Evolutionary conservation across 2,888 invertebrate species (phyloP), one percentile per base, ranked within the genome.

Genomic region (Hypena proboscidalis): DNA sequence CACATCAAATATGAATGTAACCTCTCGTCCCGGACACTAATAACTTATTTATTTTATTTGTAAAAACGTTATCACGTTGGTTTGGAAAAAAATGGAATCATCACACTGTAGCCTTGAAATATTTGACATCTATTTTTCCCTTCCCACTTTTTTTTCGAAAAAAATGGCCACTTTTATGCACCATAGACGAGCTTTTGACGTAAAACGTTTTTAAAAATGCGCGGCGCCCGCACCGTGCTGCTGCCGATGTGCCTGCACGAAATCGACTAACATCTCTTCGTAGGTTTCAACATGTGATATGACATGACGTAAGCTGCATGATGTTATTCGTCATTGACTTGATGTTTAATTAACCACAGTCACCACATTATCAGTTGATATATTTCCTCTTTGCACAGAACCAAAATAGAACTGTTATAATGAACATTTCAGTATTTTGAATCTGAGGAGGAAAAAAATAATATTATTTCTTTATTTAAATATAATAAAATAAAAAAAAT

Each of bases 71-170:
- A 88, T 85, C 87, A 88, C 90, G 84, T 85, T 85, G 80, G 43
- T 57, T 70, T 64, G 71, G 75, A 77, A 82, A 82, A 85, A 87
- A 85, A 83, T 83, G 80, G 79, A 88, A 82, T 90, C 90, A 89
- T 88, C 85, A 83, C 85, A 86, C 76, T 71, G 74, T 83, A 86
- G 85, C 87, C 87, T 89, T 88, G 90, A 88, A 89, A 82, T 80
- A 85, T 88, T 90, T 90, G 90, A 90, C 90, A 88, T 86, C 78
- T 85, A 89, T 85, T 83, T 87, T 84, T 85, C 82, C 81, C 83
- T 83, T 80, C 81, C 74, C 80, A 76, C 69, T 80, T 81, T 80
- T 77, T 82, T 64, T 60, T 35, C 27, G 17, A 22, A 40, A 66
- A 74, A 78, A 79, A 80, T 80, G 78, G 80, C 80, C 54, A 72